Conservation (phyloP, 2,888 invertebrate species). For the Meganola albula region DNA sequence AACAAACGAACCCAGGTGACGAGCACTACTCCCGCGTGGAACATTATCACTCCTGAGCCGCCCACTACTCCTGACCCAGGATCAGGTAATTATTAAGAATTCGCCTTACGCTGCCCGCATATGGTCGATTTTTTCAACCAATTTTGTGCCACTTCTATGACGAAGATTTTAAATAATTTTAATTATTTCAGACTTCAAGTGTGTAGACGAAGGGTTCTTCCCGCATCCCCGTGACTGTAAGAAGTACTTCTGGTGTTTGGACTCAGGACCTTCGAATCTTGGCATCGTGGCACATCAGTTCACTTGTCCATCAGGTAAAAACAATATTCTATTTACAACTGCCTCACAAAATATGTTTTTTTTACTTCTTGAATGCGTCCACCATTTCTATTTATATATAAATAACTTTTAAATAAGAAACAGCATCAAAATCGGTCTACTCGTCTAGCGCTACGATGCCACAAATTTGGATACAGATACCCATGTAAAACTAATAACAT, state of each 20-base stretch:
- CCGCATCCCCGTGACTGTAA: constrained; percentile 95
- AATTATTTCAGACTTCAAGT: constrained; percentile 85
- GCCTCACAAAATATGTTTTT: too few relatives aligned
- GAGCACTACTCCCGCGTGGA: constrained; percentile 77
- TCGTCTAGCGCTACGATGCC: too few relatives aligned
- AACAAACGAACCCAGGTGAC: constrained; percentile 47
- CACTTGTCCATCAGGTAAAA: constrained; percentile 93
- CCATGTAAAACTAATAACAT: too few relatives aligned
- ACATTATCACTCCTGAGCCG: constrained; percentile 84
- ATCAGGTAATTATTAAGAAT: constrained; percentile 73
- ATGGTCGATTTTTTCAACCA: not conserved
- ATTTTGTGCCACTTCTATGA: not conserved
- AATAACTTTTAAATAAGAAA: too few relatives aligned
- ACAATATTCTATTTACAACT: too few relatives aligned
- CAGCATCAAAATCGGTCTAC: too few relatives aligned
- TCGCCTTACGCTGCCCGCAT: not conserved
- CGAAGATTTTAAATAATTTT: not conserved
- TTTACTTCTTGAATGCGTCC: too few relatives aligned
- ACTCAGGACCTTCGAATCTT: constrained; percentile 90
- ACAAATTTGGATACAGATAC: too few relatives aligned
- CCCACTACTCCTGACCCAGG: constrained; percentile 95
- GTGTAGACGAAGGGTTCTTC: constrained; percentile 95
- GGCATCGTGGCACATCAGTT: constrained; percentile 95
- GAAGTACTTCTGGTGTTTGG: constrained; percentile 96
- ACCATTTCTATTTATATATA: too few relatives aligned